Evolutionary conservation across 2,113 vertebrate genomes (phyloP).

Genomic region (Anseranas semipalmata): DNA sequence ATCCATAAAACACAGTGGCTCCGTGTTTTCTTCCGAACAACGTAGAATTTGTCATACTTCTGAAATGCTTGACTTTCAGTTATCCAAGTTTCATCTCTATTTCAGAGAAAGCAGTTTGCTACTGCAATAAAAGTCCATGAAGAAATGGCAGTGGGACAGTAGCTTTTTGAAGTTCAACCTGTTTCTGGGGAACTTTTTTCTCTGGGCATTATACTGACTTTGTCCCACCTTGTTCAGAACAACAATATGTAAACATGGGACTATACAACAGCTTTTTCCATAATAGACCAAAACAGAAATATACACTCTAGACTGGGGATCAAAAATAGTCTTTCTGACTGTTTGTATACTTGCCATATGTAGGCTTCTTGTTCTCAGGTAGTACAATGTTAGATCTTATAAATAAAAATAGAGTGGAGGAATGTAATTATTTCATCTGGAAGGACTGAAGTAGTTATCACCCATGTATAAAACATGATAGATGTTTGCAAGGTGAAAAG

Average conservation of each 20-base stretch:
- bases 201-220: background rate
- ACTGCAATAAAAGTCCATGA: background rate
- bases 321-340: background rate
- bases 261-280: background rate
- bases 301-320: background rate
- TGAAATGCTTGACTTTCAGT: background rate
- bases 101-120: background rate
- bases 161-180: background rate
- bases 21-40: background rate
- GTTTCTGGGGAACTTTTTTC: background rate
- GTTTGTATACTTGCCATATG: background rate
- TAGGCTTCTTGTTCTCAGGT: background rate
- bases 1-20: background rate
- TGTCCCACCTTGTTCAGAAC: background rate
- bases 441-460: background rate
- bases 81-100: background rate
- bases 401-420: background rate
- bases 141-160: background rate
- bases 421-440: background rate
- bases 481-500: background rate
- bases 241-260: background rate
- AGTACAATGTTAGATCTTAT: background rate
- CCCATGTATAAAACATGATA: background rate
- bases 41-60: background rate
- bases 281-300: background rate